Base-by-base conservation (phyloP, 2,888 invertebrate genomes). In the Syritta pipiens region DNA sequence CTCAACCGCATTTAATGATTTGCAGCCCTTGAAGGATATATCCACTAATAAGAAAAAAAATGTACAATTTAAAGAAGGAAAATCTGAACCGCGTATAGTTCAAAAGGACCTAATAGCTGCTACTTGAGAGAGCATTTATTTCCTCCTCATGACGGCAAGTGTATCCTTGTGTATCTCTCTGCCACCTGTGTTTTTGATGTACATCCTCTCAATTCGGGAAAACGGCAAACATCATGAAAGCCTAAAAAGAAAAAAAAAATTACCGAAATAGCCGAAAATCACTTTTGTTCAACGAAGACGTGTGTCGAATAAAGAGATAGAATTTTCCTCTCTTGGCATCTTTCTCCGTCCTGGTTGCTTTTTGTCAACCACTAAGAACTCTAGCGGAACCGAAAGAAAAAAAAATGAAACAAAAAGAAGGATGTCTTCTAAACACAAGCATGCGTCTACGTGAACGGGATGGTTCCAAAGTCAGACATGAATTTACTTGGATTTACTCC, bases 231-330 rank as follows among this genome's bases (percentile, higher is more conserved):
- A 53, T 53, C 51, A 48, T 57, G 40, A 42, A 72, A 49, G 72
- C 57, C 72, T 65, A 49, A 53, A 26, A 7, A 28, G 2, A 46
- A 32, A 46, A 40, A 30, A 35, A 55, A 63, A 42, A 32, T 40
- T 44, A 42, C 22, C 4, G 48, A 63, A 51, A 53, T 57, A 65
- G 60, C 49, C 51, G 49, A 32, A 72, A 72, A 72, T 65, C 55
- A 65, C 72, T 72, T 72, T 72, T 55, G 72, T 57, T 65, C 65
- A 57, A 57, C 57, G 42, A 57, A 72, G 42, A 65, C 72, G 72
- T 72, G 72, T 65, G 63, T 49, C 24, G 72, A 72, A 72, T 72
- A 72, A 71, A 62, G 51, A 22, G 53, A 37, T 37, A 28, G 46
- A 62, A 44, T 44, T 44, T 30, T 14, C 24, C n/a, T 20, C 42